Conservation (phyloP, 2,888 invertebrate species). For the Hymenopus coronatus region DNA sequence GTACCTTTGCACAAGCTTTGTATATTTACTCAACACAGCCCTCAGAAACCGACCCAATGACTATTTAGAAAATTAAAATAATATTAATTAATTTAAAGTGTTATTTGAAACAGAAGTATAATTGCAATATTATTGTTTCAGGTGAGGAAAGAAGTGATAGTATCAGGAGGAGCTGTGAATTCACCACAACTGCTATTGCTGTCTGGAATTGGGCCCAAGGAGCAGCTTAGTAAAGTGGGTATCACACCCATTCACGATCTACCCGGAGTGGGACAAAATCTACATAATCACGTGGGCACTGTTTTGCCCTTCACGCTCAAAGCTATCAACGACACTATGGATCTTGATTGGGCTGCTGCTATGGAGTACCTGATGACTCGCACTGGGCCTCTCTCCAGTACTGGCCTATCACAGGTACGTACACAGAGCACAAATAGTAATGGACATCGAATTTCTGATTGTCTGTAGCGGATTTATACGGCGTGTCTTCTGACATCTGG, state of each 20-base stretch:
- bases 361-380: slow-evolving; percentile 60
- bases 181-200: slow-evolving; percentile 64
- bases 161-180: slow-evolving; percentile 64
- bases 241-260: slow-evolving; percentile 60
- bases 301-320: slow-evolving; percentile 55
- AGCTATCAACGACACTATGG: slow-evolving; percentile 46
- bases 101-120: no score
- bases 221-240: slow-evolving; percentile 57
- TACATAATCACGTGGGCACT: slow-evolving; percentile 67
- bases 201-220: slow-evolving; percentile 65
- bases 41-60: no score
- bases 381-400: slow-evolving; percentile 61
- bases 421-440: no score
- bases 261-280: slow-evolving; percentile 66
- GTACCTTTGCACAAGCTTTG: no score
- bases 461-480: no score
- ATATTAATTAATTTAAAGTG: no score
- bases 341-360: slow-evolving; percentile 61
- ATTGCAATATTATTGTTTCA: slow-evolving; percentile 36
- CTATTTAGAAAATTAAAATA: no score
- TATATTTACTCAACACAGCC: no score
- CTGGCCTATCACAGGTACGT: slow-evolving; percentile 63
- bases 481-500: no score
- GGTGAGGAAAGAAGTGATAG: slow-evolving; percentile 56
- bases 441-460: no score